Conservation (phyloP, 2,797 vertebrate genomes). For the Hydrophis major region DNA sequence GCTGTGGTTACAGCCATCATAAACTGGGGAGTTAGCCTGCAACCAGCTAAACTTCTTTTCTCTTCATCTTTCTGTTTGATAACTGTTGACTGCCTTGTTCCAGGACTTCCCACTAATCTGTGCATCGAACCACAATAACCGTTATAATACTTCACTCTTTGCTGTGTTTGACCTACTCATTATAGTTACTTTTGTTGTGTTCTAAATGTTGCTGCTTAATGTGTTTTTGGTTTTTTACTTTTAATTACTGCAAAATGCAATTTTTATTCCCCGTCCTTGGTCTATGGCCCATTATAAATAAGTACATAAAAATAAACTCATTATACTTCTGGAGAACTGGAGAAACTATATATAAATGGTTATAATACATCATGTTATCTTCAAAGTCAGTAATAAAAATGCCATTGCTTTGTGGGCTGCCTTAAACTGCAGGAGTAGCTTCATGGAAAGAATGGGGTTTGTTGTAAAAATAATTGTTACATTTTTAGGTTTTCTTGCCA, state of each 20-base stretch:
- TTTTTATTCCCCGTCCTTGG: neutral
- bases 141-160: neutral
- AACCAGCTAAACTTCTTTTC: neutral
- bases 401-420: neutral
- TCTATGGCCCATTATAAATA: neutral
- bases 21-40: neutral
- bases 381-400: neutral
- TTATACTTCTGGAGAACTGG: neutral
- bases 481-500: neutral
- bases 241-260: neutral
- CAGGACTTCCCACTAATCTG: neutral
- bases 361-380: neutral
- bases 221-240: neutral
- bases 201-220: neutral
- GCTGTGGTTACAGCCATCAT: neutral
- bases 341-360: neutral
- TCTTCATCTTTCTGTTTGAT: neutral
- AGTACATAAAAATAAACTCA: neutral
- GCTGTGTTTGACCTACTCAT: neutral
- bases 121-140: neutral
- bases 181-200: neutral
- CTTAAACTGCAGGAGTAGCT: neutral
- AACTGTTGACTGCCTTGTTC: neutral
- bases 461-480: neutral
- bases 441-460: neutral